A percentile compares a stretch with the other conserved stretches of the same genome.
Conservation (phyloP, 2,113 vertebrate species). For the Ciconia boyciana region DNA sequence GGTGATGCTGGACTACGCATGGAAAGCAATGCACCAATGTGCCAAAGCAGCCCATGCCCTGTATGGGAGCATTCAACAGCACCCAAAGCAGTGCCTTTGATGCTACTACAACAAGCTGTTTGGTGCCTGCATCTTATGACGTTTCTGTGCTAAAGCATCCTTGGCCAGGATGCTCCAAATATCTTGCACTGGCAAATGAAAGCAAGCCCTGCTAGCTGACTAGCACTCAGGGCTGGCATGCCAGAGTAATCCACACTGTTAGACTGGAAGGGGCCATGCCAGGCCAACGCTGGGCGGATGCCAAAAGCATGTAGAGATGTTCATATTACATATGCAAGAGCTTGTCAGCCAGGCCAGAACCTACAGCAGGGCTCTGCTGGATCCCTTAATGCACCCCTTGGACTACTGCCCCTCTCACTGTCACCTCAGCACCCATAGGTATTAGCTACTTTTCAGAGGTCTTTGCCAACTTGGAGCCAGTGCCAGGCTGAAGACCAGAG, state of each 20-base stretch:
- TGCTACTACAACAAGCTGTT: fast-evolving
- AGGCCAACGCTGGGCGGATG: neutral
- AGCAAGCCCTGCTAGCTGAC: neutral
- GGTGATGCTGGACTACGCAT: neutral
- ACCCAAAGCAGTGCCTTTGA: fast-evolving
- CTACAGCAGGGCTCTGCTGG: neutral
- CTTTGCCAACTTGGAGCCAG: neutral
- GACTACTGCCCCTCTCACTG: neutral
- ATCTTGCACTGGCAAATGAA: neutral
- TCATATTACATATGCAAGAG: neutral
- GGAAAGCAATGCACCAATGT: fast-evolving
- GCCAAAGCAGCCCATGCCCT: neutral
- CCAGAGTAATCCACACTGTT: neutral
- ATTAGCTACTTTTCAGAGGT: neutral
- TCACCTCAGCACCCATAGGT: neutral
- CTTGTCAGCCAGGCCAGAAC: neutral
- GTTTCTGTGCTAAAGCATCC: neutral
- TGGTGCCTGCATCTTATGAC: neutral
- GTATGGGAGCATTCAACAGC: neutral
- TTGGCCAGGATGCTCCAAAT: neutral
- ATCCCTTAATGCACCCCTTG: neutral
- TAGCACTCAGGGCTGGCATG: neutral
- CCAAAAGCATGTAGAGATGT: neutral
- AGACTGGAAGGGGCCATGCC: neutral
- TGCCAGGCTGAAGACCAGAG: neutral